phyloP scores from a whole-genome alignment of 2,113 vertebrate genomes.

The pig (Sus scrofa) region DNA sequence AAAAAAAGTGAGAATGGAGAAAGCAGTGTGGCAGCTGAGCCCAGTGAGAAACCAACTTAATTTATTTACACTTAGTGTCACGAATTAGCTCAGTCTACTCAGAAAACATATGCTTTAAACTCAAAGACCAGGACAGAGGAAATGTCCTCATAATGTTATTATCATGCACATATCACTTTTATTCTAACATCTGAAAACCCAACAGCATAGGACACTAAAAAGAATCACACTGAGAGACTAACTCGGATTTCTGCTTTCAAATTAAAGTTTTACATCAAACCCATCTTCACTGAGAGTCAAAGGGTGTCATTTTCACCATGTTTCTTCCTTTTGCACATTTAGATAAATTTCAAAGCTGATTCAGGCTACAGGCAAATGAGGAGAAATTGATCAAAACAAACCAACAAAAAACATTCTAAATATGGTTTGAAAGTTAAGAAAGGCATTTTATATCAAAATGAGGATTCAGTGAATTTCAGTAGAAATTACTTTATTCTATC shows the following conservation, averaged over 20 bases:
- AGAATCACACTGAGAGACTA: constrained; percentile 65
- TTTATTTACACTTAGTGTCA: not conserved
- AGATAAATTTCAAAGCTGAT: constrained; percentile 63
- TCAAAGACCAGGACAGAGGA: not conserved
- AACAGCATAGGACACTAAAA: constrained; percentile 5
- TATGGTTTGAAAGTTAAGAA: not conserved
- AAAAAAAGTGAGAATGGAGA: not conserved
- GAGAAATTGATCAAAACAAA: constrained; percentile 64
- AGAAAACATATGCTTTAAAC: not conserved
- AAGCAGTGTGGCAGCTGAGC: not conserved
- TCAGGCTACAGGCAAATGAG: constrained; percentile 40
- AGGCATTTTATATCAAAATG: constrained; percentile 20
- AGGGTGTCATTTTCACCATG: constrained; percentile 42
- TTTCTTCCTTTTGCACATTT: constrained; percentile 60
- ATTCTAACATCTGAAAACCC: constrained; percentile 60
- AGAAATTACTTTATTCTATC: constrained; percentile 34
- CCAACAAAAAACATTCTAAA: constrained; percentile 45
- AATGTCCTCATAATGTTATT: not conserved
- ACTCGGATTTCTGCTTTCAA: constrained; percentile 57
- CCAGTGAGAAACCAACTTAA: not conserved
- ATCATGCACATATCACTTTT: not conserved
- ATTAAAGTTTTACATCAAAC: constrained; percentile 74
- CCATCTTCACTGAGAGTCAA: constrained; percentile 54
- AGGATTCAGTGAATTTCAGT: not conserved
- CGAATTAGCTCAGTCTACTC: not conserved